These are phyloP conservation scores for Lycocorax pyrrhopterus DNA, from an alignment of 2,113 vertebrate species.

Conservation along the genomic window DNA sequence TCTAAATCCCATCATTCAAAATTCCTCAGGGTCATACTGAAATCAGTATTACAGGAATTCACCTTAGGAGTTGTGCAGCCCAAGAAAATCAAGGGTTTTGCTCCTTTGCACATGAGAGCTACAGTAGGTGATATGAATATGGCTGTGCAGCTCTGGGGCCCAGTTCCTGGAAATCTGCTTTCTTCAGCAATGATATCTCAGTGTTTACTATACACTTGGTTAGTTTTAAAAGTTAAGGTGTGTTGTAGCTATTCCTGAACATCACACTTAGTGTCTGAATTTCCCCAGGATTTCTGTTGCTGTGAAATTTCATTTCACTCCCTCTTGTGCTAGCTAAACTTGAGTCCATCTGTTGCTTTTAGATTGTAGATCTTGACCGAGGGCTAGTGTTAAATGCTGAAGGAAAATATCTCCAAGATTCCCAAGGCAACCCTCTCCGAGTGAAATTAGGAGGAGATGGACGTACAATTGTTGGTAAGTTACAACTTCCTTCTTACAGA, in stretches of 20 bases:
- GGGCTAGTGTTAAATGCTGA: constrained; percentile 91
- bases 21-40: background rate
- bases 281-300: background rate
- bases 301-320: background rate
- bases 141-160: background rate
- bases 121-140: background rate
- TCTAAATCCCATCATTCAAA: background rate
- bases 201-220: background rate
- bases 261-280: background rate
- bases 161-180: background rate
- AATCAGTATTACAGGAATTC: background rate
- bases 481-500: background rate
- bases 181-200: background rate
- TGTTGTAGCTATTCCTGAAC: background rate
- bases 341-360: constrained; percentile 24
- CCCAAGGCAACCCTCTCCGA: constrained; percentile 87
- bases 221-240: background rate
- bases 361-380: constrained; percentile 91
- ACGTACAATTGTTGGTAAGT: constrained; percentile 91
- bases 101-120: background rate
- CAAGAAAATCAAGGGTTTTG: background rate
- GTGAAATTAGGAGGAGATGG: constrained; percentile 93
- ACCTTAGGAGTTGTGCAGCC: background rate
- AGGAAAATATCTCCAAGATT: constrained; percentile 91
- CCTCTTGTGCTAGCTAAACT: background rate